phyloP scores from a whole-genome alignment of 2,113 vertebrate species.

The Tetrao urogallus region DNA sequence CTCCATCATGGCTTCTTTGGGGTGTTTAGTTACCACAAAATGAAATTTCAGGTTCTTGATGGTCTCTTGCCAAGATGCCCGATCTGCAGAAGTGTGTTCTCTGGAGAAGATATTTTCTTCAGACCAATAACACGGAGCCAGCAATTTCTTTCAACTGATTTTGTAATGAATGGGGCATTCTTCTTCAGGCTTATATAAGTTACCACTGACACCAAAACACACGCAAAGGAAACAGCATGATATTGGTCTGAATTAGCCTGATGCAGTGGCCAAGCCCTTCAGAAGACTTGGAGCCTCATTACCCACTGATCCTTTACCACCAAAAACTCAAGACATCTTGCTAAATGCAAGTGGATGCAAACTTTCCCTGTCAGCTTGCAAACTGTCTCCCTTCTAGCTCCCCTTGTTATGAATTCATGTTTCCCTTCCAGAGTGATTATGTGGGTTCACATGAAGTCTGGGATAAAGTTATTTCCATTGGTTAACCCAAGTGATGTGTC shows the following conservation, averaged over 20 bases:
- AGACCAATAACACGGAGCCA: not conserved
- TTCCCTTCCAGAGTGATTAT: not conserved
- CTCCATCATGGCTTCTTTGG: not conserved
- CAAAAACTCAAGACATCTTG: not conserved
- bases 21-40: conserved; percentile 21
- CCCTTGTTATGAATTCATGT: not conserved
- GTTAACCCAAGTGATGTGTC: not conserved
- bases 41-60: fast-evolving
- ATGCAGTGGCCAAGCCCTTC: fast-evolving
- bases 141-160: not conserved
- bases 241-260: not conserved
- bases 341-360: not conserved
- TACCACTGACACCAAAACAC: not conserved
- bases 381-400: not conserved
- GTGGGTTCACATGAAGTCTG: no score
- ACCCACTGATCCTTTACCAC: not conserved
- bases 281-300: not conserved
- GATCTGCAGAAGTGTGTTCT: not conserved
- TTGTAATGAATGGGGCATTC: not conserved
- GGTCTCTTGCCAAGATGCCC: not conserved
- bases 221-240: not conserved
- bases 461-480: not conserved
- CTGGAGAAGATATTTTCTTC: conserved; percentile 20
- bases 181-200: not conserved
- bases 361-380: not conserved